Base-by-base conservation (phyloP, 2,888 invertebrate genomes). In the Coenonympha arcania region DNA sequence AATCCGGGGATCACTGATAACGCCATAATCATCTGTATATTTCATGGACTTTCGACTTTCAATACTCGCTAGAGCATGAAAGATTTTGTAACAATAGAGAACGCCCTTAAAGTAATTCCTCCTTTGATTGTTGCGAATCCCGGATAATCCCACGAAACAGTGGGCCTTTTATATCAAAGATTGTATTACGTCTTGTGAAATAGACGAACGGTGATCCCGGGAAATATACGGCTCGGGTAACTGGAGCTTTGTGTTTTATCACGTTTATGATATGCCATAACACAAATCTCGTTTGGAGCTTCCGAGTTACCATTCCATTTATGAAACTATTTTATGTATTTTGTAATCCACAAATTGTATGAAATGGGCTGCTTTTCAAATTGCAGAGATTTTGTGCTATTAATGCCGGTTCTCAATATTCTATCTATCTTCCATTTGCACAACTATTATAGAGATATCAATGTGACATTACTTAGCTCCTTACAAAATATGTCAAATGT, bases 11-110 rank as follows among this genome's bases (percentile, higher is more conserved):
- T 48, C 39, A 43, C 24, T 50, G 54, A 53, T 52, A 53, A 51
- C 51, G 43, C 48, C 56, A 52, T 51, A 56, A 55, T 51, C 54
- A 58, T 56, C 56, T 54, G 49, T 52, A 52, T 51, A 55, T 59
- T 62, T 62, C 50, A 59, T 57, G 58, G 58, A 55, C 48, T 60
- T 57, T 56, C 59, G 52, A 61, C 50, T 61, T 60, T 60, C 52
- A 36, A 57, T 61, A 53, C 55, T 57, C 56, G 52, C 39, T 43
- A 47, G 51, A 53, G 54, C 57, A 54, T 57, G 42, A 57, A 46
- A 36, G 30, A 36, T 39, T 22, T 37, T 37, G 31, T 47, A 49
- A 55, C 56, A 55, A 57, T 55, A 45, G 48, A n/a, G 26, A 22
- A 34, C 33, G 34, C 47, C 47, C 44, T 36, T 9, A 43, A 55